phyloP scores from a whole-genome alignment of 1,140 invertebrate genomes.

The Aleiodes sp. region DNA sequence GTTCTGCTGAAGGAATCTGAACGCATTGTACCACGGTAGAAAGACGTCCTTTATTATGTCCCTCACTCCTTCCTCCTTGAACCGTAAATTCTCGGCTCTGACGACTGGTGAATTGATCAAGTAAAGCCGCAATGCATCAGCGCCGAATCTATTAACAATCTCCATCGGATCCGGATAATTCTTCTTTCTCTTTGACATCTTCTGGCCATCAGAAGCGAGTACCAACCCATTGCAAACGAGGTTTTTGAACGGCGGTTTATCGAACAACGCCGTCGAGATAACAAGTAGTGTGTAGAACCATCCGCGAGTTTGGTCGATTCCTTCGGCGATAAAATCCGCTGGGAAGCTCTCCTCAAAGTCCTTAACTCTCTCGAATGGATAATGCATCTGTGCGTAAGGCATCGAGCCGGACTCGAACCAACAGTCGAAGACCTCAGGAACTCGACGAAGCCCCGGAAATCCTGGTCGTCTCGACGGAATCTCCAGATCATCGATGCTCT shows the following conservation, averaged over 20 bases:
- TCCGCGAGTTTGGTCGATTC: conserved; percentile 98
- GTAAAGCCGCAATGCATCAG: conserved; percentile 95
- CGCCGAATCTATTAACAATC: conserved; percentile 93
- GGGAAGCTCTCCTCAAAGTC: conserved; percentile 96
- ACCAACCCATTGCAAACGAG: conserved; percentile 96
- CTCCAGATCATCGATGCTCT: conserved; percentile 91
- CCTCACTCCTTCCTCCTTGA: conserved; percentile 96
- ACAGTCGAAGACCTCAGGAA: conserved; percentile 98
- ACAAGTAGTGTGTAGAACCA: conserved; percentile 99
- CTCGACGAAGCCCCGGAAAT: conserved; percentile 82
- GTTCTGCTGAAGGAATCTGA: conserved; percentile 94
- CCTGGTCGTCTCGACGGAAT: conserved; percentile 91
- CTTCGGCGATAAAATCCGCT: conserved; percentile 99
- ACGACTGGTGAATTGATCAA: conserved; percentile 99
- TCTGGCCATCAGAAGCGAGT: conserved; percentile 95
- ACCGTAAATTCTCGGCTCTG: conserved; percentile 93
- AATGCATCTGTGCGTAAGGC: conserved; percentile 98
- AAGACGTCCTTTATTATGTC: conserved; percentile 98
- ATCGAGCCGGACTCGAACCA: conserved; percentile 99
- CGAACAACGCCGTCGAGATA: conserved; percentile 95
- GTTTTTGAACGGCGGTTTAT: conserved; percentile 97
- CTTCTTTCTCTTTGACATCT: conserved; percentile 99
- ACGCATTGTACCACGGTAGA: conserved; percentile 99
- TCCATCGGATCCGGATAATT: conserved; percentile 98
- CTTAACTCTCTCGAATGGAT: conserved; percentile 92